Evolutionary conservation across 2,797 vertebrate species (phyloP).

Genomic region (Myripristis murdjan): DNA sequence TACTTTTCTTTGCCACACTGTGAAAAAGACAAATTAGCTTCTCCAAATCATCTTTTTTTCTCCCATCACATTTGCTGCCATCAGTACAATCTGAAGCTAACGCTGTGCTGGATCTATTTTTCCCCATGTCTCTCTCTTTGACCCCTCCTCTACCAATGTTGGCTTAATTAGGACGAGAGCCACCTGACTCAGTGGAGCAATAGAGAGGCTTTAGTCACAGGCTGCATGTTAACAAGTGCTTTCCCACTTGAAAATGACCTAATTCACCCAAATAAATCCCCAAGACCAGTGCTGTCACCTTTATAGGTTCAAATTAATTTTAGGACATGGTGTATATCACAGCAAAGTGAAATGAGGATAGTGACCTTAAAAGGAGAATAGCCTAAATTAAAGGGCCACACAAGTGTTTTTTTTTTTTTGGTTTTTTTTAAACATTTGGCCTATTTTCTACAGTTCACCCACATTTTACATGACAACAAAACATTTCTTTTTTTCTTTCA

Average conservation of each 20-base stretch:
- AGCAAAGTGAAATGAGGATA: neutral
- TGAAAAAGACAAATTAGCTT: constrained; percentile 17
- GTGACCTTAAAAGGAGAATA: no score
- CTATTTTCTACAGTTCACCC: no score
- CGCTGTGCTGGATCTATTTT: constrained; percentile 8
- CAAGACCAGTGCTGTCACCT: constrained; percentile 15
- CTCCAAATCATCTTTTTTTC: neutral
- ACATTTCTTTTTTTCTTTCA: no score
- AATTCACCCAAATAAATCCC: neutral
- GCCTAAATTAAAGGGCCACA: no score
- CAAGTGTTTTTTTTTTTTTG: no score
- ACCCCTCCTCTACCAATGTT: constrained; percentile 26
- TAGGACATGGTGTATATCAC: constrained; percentile 6
- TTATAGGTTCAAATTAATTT: constrained; percentile 9
- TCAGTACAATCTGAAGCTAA: neutral
- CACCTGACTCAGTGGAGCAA: constrained; percentile 25
- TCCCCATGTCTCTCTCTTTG: constrained; percentile 28
- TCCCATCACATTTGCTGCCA: neutral
- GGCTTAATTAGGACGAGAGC: constrained; percentile 41
- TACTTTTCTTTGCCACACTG: neutral
- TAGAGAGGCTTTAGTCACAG: neutral
- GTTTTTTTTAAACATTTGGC: no score
- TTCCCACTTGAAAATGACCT: constrained; percentile 25
- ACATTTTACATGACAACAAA: no score
- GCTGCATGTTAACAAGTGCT: constrained; percentile 16